Evolutionary conservation across 2,797 vertebrate genomes (phyloP).

Genomic region (Sebastes iracundus): DNA sequence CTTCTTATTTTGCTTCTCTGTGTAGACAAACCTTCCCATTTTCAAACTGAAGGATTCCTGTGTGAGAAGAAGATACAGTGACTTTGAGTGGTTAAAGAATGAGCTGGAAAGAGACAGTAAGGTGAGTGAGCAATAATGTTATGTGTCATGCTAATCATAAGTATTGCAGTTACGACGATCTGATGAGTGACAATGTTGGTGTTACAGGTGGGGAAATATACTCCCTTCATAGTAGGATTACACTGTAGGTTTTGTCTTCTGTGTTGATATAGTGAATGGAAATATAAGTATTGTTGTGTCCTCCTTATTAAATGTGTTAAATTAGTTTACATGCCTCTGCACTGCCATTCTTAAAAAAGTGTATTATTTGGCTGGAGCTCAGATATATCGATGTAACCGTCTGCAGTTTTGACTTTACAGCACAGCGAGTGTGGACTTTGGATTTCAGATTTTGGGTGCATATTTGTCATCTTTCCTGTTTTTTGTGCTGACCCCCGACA

Average conservation of each 20-base stretch:
- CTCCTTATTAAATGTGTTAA: neutral
- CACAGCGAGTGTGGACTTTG: neutral
- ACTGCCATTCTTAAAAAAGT: neutral
- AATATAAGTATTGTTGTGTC: neutral
- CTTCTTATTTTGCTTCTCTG: slow-evolving; percentile 8
- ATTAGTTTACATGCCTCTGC: neutral
- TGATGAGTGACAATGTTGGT: neutral
- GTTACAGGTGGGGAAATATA: neutral
- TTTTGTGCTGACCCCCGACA: neutral
- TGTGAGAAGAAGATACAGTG: slow-evolving; percentile 96
- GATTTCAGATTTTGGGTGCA: neutral
- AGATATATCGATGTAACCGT: neutral
- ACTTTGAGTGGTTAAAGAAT: slow-evolving; percentile 99
- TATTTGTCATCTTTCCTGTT: neutral
- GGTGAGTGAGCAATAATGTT: slow-evolving; percentile 78
- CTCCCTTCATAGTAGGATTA: neutral
- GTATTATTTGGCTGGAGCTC: neutral
- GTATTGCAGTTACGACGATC: too few relatives aligned
- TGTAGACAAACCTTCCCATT: slow-evolving; percentile 96
- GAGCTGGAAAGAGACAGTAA: slow-evolving; percentile 99
- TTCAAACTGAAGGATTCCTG: slow-evolving; percentile 98
- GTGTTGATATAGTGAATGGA: neutral
- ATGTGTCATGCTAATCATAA: neutral
- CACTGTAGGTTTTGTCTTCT: neutral
- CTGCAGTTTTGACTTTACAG: neutral